These are phyloP conservation scores for Rousettus leschenaultii DNA, from an alignment of 2,113 vertebrate species.

Conservation along the genomic window DNA sequence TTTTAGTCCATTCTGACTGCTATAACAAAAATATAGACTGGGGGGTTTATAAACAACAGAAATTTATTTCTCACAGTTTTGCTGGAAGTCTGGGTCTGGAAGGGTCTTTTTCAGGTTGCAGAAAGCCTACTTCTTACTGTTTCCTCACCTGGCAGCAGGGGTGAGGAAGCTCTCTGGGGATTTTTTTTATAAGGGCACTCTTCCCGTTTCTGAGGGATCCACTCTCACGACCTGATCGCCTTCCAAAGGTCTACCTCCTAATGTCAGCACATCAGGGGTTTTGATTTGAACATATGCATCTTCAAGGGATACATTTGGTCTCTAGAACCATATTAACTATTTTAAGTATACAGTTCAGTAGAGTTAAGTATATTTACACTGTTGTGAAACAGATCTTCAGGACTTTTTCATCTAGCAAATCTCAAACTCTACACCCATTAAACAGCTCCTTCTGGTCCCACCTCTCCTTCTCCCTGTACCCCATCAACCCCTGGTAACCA, in stretches of 20 bases:
- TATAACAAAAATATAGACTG: neutral
- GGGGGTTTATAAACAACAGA: neutral
- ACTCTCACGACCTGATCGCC: neutral
- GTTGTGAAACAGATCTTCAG: neutral
- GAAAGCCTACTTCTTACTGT: neutral
- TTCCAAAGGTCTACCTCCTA: neutral
- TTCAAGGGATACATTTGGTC: neutral
- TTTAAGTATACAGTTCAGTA: neutral
- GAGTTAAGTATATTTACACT: neutral
- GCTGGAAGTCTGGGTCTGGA: neutral
- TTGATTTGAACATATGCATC: neutral
- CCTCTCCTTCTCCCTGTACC: rapidly evolving
- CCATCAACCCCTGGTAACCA: no score
- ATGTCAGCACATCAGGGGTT: neutral
- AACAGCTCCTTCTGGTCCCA: neutral
- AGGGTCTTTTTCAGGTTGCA: neutral
- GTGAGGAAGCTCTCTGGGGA: neutral
- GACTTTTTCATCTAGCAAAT: neutral
- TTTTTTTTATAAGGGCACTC: neutral
- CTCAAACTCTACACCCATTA: neutral
- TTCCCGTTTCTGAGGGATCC: neutral
- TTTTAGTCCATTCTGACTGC: neutral
- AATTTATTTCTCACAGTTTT: neutral
- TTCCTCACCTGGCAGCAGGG: neutral
- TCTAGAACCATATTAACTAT: neutral